Percentiles rank a stretch among this genome's conserved stretches.
Conservation (phyloP, 2,113 vertebrate genomes). For the Erpornis zantholeuca region DNA sequence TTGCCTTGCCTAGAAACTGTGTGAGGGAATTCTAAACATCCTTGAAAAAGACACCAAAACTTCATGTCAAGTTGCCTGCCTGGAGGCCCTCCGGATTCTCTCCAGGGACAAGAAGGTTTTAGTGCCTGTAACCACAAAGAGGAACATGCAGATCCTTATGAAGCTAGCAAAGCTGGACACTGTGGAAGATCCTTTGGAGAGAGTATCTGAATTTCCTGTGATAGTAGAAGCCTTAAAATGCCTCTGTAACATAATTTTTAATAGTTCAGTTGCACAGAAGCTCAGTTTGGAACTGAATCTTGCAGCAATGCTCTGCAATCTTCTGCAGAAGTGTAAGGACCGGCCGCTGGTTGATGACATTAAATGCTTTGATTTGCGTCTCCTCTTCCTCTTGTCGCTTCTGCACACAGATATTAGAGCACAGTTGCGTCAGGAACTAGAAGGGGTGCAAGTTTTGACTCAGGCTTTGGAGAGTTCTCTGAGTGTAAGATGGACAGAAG, state of each 20-base stretch:
- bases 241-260: slow-evolving; percentile 95
- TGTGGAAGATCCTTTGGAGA: slow-evolving; percentile 72
- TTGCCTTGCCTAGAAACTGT: slow-evolving; percentile 82
- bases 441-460: slow-evolving; percentile 85
- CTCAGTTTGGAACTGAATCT: slow-evolving; percentile 89
- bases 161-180: slow-evolving; percentile 80
- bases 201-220: slow-evolving; percentile 80
- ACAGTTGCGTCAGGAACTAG: slow-evolving; percentile 80
- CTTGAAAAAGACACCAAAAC: slow-evolving; percentile 81
- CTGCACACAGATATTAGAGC: slow-evolving; percentile 86
- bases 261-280: slow-evolving; percentile 90
- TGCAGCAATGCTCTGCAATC: slow-evolving; percentile 83
- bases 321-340: slow-evolving; percentile 77
- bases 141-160: slow-evolving; percentile 88
- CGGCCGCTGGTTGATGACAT: slow-evolving; percentile 81
- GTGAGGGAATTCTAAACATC: slow-evolving; percentile 83
- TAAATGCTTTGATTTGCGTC: slow-evolving; percentile 91
- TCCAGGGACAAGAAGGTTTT: slow-evolving; percentile 93
- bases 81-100: slow-evolving; percentile 94
- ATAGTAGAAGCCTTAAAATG: slow-evolving; percentile 97
- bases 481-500: slow-evolving; percentile 86
- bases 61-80: slow-evolving; percentile 85
- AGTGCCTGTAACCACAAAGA: slow-evolving; percentile 88
- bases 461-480: slow-evolving; percentile 89
- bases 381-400: slow-evolving; percentile 94